Conservation (phyloP, 23 tunicate genomes). For the Diplosoma virens region DNA sequence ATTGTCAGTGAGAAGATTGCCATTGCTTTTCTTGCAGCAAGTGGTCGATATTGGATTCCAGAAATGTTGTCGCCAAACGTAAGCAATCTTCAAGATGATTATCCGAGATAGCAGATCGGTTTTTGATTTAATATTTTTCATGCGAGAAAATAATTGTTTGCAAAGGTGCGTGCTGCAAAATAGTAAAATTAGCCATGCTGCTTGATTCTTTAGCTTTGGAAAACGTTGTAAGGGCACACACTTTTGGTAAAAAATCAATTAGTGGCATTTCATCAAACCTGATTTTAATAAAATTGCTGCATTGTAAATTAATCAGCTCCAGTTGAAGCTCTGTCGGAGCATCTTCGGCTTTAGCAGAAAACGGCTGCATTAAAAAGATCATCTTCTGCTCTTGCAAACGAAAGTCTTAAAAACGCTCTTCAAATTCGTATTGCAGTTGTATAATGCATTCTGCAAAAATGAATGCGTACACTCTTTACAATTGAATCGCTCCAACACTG, state of each 20-base stretch:
- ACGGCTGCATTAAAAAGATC: background rate
- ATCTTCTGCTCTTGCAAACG: background rate
- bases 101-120: too few relatives aligned
- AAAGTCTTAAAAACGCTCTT: background rate
- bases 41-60: background rate
- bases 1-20: too few relatives aligned
- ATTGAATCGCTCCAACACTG: background rate
- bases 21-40: too few relatives aligned
- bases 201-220: background rate
- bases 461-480: conserved; percentile 6
- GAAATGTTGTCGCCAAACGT: background rate
- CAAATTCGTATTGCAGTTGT: conserved; percentile 10
- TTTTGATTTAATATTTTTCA: too few relatives aligned
- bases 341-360: background rate
- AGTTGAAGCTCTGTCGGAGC: conserved; percentile 1
- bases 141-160: too few relatives aligned
- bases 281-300: background rate
- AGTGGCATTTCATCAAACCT: background rate
- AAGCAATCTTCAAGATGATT: too few relatives aligned
- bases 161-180: too few relatives aligned
- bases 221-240: background rate
- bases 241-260: too few relatives aligned
- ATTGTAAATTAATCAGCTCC: conserved; percentile 9
- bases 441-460: conserved; percentile 1
- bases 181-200: too few relatives aligned